Evolutionary conservation across 2,888 invertebrate genomes (phyloP), one percentile per base, ranked within the genome.

Genomic region (Bhutanitis thaidina): DNA sequence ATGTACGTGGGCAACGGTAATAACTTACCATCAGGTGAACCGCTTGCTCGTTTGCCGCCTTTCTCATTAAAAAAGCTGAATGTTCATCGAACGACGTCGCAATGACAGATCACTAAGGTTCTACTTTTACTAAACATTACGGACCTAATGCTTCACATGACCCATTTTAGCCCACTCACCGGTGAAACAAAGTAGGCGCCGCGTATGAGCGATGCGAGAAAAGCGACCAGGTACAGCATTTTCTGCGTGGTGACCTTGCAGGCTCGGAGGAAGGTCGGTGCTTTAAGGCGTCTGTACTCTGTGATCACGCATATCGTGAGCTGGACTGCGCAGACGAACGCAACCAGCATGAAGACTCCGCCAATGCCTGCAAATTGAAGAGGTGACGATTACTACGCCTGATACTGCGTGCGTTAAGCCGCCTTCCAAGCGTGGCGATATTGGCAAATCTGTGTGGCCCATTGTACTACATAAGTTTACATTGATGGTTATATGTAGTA

Each of bases 181-280:
- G 96, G 96, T 36, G 95, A 95, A 36, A 96, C 94, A 70, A 97
- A 97, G 83, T 96, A 97, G 1, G 96, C 96, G 38, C 97, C 97
- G 43, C 97, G 90, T 49, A 97, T 92, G 9, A 95, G 90, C 12
- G 96, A 94, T 0, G 97, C 97, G 43, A 97, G 90, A 80, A 96
- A 97, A 30, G 95, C 95, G 60, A 97, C 93, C 64, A 97, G 92
- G 71, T 97, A 97, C 39, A 97, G 91, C 71, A 96, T 90, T 90
- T 97, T 97, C 78, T 97, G 97, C 16, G 95, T 97, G 59, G 97
- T 97, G 52, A 97, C 92, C 67, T 95, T 93, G 74, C 96, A 96
- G 9, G 97, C 97, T 45, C 93, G 91, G 9, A 95, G 79, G 64
- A 96, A 91, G 7, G 95, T 94, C 0, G 96, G 96, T 44, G 94